phyloP scores from a whole-genome alignment of 2,888 invertebrate genomes.

The Ophioninae sp. region DNA sequence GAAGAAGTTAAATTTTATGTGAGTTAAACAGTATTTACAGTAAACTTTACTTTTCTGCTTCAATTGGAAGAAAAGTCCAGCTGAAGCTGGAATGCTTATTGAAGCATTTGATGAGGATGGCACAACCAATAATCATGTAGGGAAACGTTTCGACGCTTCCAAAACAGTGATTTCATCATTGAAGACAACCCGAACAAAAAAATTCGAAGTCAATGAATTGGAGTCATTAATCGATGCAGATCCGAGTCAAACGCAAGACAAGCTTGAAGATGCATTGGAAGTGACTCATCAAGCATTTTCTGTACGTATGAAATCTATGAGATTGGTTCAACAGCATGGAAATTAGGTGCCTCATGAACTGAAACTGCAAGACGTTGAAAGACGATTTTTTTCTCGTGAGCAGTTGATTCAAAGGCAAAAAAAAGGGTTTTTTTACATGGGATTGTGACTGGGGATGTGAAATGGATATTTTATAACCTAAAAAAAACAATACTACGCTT shows the following conservation, averaged over 20 bases:
- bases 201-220: conserved; percentile 6
- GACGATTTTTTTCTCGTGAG: not conserved
- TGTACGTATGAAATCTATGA: conserved; percentile 14
- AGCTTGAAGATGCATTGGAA: conserved; percentile 15
- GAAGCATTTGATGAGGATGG: not conserved
- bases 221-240: conserved; percentile 18
- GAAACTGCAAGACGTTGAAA: conserved; percentile 16
- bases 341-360: conserved; percentile 44
- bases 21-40: too few species aligned
- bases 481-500: too few species aligned
- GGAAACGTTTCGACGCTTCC: not conserved
- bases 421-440: not conserved
- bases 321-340: conserved; percentile 30
- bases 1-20: too few species aligned
- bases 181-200: not conserved
- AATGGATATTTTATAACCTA: not conserved
- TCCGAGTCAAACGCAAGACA: conserved; percentile 30
- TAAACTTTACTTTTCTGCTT: too few species aligned
- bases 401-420: not conserved
- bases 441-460: not conserved
- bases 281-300: conserved; percentile 36
- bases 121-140: not conserved
- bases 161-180: not conserved
- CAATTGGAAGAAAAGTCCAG: too few species aligned
- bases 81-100: not conserved